Conservation (phyloP, 2,113 vertebrate species). For the Hiodon alosoides region DNA sequence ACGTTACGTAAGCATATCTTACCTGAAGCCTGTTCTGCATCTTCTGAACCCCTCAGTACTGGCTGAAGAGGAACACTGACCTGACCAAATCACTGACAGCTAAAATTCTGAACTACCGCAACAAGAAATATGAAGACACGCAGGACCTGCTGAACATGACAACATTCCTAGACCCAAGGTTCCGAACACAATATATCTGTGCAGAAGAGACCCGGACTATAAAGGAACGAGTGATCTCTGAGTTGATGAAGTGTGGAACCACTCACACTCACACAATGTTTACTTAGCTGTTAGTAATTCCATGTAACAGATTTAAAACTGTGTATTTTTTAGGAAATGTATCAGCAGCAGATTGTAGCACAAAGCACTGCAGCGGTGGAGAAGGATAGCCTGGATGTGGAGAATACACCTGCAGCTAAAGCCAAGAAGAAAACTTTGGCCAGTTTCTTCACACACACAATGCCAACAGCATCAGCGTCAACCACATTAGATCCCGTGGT, state of each 20-base stretch:
- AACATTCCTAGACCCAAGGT: too few species aligned
- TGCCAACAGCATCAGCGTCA: conserved; percentile 15
- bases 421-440: not conserved
- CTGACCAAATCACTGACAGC: too few species aligned
- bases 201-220: conserved; percentile 12
- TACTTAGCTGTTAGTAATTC: too few species aligned
- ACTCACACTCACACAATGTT: too few species aligned
- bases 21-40: too few species aligned
- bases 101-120: too few species aligned
- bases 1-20: too few species aligned
- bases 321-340: not conserved
- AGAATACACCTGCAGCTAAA: conserved; percentile 2
- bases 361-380: conserved; percentile 12
- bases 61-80: too few species aligned
- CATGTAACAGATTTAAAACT: too few species aligned
- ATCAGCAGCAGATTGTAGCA: conserved; percentile 10
- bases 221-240: conserved; percentile 12
- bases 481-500: conserved; percentile 13
- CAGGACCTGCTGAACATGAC: conserved; percentile 12
- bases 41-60: too few species aligned
- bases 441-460: conserved; percentile 21
- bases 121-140: not conserved
- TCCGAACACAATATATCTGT: conserved; percentile 9
- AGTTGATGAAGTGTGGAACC: conserved; percentile 1
- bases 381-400: conserved; percentile 5